Conservation (phyloP, 1,140 invertebrate genomes). For the Leptoteleia sp. region DNA sequence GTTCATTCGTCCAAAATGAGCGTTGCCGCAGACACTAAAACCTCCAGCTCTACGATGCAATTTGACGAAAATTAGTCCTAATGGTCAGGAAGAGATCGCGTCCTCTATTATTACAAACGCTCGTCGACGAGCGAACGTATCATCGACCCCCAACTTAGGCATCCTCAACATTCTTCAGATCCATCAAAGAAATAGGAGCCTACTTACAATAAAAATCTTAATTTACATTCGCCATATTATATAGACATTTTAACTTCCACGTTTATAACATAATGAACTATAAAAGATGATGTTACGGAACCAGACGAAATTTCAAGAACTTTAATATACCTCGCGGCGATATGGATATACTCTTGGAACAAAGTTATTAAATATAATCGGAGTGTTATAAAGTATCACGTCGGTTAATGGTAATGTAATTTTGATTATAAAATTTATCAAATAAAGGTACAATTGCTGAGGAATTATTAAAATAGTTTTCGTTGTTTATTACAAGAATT, state of each 20-base stretch:
- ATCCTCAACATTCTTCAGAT: slow-evolving; percentile 43
- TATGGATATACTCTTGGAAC: no score
- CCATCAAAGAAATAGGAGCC: slow-evolving; percentile 45
- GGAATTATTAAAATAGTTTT: no score
- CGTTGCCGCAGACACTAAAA: slow-evolving; percentile 67
- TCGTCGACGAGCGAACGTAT: slow-evolving; percentile 49
- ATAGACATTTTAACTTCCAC: slow-evolving; percentile 31
- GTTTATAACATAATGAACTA: slow-evolving; percentile 23
- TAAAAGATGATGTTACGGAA: slow-evolving; percentile 10
- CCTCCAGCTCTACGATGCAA: slow-evolving; percentile 68
- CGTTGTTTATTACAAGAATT: no score
- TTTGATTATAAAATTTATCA: no score
- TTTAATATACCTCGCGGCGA: neutral
- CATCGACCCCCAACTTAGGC: slow-evolving; percentile 44
- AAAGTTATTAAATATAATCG: no score
- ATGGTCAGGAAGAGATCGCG: slow-evolving; percentile 68
- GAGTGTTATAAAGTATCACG: no score
- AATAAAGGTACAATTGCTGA: no score
- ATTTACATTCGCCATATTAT: slow-evolving; percentile 26
- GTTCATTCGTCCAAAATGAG: slow-evolving; percentile 60
- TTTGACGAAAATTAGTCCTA: slow-evolving; percentile 78
- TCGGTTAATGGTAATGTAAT: no score
- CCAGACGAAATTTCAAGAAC: slow-evolving; percentile 3
- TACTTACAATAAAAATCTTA: slow-evolving; percentile 44
- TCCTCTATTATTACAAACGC: slow-evolving; percentile 66